A percentile compares a stretch with the other conserved stretches of the same genome.
Conservation (phyloP, 2,797 vertebrate genomes). For the Pogonophryne albipinna region DNA sequence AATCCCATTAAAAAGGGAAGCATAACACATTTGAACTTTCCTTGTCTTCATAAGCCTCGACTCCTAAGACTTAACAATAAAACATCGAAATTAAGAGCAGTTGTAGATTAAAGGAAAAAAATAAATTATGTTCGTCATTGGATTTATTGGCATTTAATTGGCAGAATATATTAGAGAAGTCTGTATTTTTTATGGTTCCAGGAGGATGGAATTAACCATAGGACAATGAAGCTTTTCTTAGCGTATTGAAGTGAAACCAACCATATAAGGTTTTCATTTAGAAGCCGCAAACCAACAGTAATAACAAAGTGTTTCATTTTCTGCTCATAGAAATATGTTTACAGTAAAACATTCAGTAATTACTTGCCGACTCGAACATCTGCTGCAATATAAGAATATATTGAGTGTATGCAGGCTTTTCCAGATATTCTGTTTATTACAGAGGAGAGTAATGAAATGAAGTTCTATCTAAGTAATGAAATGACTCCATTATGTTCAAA, state of each 20-base stretch:
- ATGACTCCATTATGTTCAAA: constrained; percentile 34
- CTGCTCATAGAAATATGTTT: constrained; percentile 66
- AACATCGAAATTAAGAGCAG: constrained; percentile 20
- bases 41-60: constrained; percentile 1
- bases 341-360: constrained; percentile 54
- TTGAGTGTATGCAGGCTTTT: constrained; percentile 43
- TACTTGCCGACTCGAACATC: constrained; percentile 57
- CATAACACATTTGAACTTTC: constrained; percentile 3
- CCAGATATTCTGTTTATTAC: constrained; percentile 57
- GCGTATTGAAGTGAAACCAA: constrained; percentile 63
- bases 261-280: constrained; percentile 48
- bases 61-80: constrained; percentile 3
- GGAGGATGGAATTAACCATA: constrained; percentile 42
- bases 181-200: constrained; percentile 48
- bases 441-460: constrained; percentile 44
- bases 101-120: constrained; percentile 23
- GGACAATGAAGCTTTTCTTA: constrained; percentile 52
- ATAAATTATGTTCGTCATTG: constrained; percentile 7
- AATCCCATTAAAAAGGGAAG: constrained; percentile 7
- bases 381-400: constrained; percentile 55
- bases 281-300: constrained; percentile 46
- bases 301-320: constrained; percentile 78
- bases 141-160: constrained; percentile 48
- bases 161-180: constrained; percentile 26
- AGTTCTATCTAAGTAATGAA: constrained; percentile 37